Evolutionary conservation across 2,888 invertebrate species (phyloP).

Genomic region (Pardosa pseudoannulata): DNA sequence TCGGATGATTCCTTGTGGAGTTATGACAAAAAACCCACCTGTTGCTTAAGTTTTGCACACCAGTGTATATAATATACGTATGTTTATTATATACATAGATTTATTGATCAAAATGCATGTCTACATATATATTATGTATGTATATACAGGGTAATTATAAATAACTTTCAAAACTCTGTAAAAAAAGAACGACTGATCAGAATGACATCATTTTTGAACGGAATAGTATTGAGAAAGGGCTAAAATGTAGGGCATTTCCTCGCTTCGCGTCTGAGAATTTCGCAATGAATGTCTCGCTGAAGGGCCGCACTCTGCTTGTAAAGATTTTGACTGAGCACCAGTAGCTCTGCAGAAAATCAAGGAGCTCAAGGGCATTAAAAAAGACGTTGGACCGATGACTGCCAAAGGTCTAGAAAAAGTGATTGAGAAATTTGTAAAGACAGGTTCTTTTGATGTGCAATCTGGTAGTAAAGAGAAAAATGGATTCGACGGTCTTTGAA

Average conservation of each 20-base stretch:
- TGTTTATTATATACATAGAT: no score
- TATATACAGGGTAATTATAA: no score
- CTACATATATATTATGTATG: no score
- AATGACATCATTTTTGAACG: no score
- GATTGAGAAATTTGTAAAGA: not conserved
- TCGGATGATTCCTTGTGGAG: no score
- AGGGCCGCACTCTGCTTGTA: not conserved
- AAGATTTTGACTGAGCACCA: not conserved
- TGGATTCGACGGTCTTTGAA: not conserved
- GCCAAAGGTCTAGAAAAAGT: not conserved
- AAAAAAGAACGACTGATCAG: no score
- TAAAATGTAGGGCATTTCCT: not conserved
- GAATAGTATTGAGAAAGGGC: no score
- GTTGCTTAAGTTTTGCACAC: no score
- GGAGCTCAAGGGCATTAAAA: slow-evolving; percentile 1
- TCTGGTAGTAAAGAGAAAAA: not conserved
- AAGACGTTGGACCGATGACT: not conserved
- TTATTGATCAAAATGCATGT: no score
- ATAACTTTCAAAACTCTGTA: no score
- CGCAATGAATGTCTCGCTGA: not conserved
- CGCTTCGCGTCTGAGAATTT: slow-evolving; percentile 3
- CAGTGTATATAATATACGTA: no score
- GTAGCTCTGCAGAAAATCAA: not conserved
- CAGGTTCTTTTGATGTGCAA: not conserved
- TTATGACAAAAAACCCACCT: no score